phyloP scores from a whole-genome alignment of 2,113 vertebrate genomes.

The Takifugu flavidus region DNA sequence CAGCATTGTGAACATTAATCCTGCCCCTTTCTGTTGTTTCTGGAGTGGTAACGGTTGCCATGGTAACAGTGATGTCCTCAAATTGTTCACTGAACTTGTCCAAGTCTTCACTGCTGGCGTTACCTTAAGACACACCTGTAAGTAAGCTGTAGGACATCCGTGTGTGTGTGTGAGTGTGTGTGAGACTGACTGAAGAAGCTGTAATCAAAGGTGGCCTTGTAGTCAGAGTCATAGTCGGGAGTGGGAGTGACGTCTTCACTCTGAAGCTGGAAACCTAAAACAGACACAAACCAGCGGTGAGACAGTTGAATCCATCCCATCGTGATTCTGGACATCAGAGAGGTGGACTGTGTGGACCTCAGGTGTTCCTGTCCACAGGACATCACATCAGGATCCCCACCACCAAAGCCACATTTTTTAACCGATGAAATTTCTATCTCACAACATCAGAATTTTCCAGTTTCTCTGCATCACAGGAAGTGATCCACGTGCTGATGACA shows the following conservation, averaged over 20 bases:
- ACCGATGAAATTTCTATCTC: too few species aligned
- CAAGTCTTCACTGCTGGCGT: constrained; percentile 34
- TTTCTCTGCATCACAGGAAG: too few species aligned
- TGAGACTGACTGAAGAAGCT: constrained; percentile 41
- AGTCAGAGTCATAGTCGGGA: constrained; percentile 37
- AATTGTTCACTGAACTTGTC: constrained; percentile 12
- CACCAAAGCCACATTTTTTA: too few species aligned
- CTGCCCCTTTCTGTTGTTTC: neutral
- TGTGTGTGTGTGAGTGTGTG: neutral
- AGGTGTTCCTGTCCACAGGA: too few species aligned
- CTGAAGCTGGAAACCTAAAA: constrained; percentile 12
- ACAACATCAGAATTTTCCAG: too few species aligned
- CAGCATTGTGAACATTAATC: neutral
- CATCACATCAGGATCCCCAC: too few species aligned
- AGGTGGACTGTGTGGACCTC: too few species aligned
- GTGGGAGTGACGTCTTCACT: neutral
- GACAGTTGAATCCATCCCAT: too few species aligned
- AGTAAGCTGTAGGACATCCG: neutral
- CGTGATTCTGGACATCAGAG: too few species aligned
- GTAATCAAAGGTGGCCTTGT: constrained; percentile 42
- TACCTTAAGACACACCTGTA: constrained; percentile 21
- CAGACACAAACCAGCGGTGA: neutral
- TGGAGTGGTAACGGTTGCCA: neutral
- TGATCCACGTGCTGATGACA: too few species aligned
- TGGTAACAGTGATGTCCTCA: constrained; percentile 20